Conservation (phyloP, 2,888 invertebrate species). For the Caenorhabditis macrosperma region DNA sequence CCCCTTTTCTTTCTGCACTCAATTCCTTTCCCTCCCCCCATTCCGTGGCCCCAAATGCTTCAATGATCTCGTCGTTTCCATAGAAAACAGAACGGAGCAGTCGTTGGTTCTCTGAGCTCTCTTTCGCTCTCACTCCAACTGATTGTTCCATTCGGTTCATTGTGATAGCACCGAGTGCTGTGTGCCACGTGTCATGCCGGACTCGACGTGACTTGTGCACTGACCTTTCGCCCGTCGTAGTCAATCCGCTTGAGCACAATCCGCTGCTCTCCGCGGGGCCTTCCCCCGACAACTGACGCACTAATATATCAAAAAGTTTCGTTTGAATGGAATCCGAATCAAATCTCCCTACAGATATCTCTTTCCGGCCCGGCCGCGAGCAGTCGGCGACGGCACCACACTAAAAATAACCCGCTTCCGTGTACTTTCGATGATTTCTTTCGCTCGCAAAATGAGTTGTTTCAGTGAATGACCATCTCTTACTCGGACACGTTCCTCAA, state of each 20-base stretch:
- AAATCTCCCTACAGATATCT: conserved; percentile 32
- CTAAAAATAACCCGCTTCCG: conserved; percentile 15
- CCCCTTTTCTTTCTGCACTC: neutral
- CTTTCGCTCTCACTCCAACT: no score
- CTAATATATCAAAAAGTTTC: conserved; percentile 57
- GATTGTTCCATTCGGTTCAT: neutral
- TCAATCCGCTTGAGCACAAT: conserved; percentile 25
- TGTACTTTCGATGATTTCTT: neutral
- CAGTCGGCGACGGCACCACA: conserved; percentile 9
- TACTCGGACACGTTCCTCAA: conserved; percentile 75
- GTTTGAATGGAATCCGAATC: conserved; percentile 51
- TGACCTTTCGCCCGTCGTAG: conserved; percentile 47
- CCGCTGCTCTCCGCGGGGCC: conserved; percentile 31
- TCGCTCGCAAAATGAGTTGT: neutral
- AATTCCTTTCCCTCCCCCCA: neutral
- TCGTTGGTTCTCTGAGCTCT: no score
- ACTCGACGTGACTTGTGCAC: conserved; percentile 46
- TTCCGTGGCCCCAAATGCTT: conserved; percentile 6
- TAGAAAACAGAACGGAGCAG: neutral
- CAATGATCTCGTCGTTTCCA: conserved; percentile 31
- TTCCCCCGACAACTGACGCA: conserved; percentile 56
- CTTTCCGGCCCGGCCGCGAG: neutral
- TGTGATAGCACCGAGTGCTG: neutral
- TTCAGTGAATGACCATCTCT: conserved; percentile 71
- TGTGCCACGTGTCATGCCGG: conserved; percentile 26